phyloP scores from a whole-genome alignment of 2,888 invertebrate species.

The Scaptomyza flava region DNA sequence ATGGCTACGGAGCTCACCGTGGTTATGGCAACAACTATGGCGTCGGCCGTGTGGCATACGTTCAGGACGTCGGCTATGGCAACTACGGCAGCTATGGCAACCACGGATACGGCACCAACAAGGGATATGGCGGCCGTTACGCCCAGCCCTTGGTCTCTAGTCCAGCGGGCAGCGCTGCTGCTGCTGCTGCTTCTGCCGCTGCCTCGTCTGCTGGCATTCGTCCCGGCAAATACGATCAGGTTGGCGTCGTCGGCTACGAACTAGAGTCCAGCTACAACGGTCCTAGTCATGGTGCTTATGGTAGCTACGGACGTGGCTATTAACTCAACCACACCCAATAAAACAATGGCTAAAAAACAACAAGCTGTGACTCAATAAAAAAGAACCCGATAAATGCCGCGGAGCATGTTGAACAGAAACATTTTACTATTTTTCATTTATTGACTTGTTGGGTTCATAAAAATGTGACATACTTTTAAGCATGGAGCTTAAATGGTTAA shows the following conservation, averaged over 20 bases:
- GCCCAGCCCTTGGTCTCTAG: conserved; percentile 31
- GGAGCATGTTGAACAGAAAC: conserved; percentile 65
- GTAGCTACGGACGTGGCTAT: conserved; percentile 32
- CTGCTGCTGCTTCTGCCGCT: conserved; percentile 68
- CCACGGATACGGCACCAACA: not conserved
- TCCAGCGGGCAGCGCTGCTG: conserved; percentile 42
- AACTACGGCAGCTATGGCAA: not conserved
- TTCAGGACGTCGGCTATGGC: conserved; percentile 22
- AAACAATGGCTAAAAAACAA: conserved; percentile 11
- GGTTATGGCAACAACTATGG: conserved; percentile 32
- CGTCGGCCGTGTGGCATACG: conserved; percentile 40
- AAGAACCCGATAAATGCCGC: conserved; percentile 39
- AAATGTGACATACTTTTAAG: conserved; percentile 61
- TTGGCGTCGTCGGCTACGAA: conserved; percentile 49
- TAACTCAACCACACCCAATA: conserved; percentile 42
- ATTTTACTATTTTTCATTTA: conserved; percentile 13
- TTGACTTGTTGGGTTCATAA: conserved; percentile 2
- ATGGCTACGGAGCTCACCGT: conserved; percentile 32
- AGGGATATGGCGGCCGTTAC: conserved; percentile 10
- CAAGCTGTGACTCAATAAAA: conserved; percentile 44
- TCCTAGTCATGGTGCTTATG: conserved; percentile 28
- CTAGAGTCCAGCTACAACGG: conserved; percentile 38
- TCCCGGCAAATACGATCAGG: conserved; percentile 47
- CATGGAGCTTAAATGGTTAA: conserved; percentile 22
- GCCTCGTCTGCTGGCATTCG: conserved; percentile 45